Conservation (phyloP, 2,797 vertebrate genomes). For the Dryobates pubescens region DNA sequence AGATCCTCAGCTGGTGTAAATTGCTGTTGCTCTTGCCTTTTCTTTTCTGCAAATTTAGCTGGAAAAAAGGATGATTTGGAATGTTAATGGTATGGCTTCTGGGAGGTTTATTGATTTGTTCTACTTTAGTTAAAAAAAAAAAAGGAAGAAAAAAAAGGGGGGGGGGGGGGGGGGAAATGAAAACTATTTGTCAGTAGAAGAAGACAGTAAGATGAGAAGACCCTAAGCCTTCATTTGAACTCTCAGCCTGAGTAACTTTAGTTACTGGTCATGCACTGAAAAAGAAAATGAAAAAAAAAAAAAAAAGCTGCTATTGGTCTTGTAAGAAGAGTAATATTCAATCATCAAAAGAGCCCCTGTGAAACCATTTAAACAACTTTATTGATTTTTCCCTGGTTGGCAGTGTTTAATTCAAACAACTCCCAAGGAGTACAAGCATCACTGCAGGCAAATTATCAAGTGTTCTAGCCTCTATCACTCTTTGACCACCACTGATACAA, state of each 20-base stretch:
- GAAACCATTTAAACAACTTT: constrained; percentile 82
- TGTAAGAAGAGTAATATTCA: constrained; percentile 75
- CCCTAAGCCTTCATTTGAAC: constrained; percentile 27
- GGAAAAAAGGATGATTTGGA: constrained; percentile 17
- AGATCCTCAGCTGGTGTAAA: constrained; percentile 36
- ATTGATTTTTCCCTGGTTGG: constrained; percentile 84
- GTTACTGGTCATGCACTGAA: constrained; percentile 43
- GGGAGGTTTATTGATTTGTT: constrained; percentile 64
- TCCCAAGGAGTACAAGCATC: constrained; percentile 76
- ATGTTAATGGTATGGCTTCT: constrained; percentile 55
- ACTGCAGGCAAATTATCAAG: constrained; percentile 84
- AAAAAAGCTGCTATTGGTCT: constrained; percentile 43
- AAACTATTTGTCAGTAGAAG: constrained; percentile 59
- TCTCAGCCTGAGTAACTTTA: constrained; percentile 64
- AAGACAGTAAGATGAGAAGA: constrained; percentile 29
- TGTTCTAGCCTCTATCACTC: constrained; percentile 64
- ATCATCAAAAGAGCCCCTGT: constrained; percentile 74
- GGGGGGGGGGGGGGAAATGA: not conserved
- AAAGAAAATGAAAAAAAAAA: not conserved
- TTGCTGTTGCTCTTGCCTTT: constrained; percentile 5
- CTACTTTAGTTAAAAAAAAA: not conserved
- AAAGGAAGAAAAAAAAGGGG: not conserved
- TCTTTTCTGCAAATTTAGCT: constrained; percentile 43
- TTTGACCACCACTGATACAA: constrained; percentile 68
- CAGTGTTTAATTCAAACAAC: constrained; percentile 83